Evolutionary conservation across 2,888 invertebrate species (phyloP), one percentile per base, ranked within the genome.

Genomic region (Cantharis rufa): DNA sequence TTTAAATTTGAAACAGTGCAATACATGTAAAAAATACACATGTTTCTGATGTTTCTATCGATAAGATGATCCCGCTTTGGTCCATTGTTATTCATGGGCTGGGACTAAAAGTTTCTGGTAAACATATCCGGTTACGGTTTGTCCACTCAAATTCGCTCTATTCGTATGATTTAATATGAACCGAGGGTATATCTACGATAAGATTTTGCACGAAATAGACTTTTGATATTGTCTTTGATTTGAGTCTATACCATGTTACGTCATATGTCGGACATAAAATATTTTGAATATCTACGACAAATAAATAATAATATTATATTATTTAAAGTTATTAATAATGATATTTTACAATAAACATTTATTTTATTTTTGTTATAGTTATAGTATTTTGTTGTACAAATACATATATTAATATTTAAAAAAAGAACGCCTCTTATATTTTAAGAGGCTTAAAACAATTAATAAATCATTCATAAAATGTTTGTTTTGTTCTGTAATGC

Each of bases 21-120:
- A 75, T 74, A 76, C 71, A 74, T 73, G 75, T 79, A 76, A 73
- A 80, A 79, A 74, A 75, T 76, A 74, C 80, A 80, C 80, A 80
- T 78, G 79, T 77, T 79, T 75, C 66, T 73, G 82, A 82, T 82
- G 62, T 72, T 78, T 75, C 69, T 72, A 32, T 71, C 69, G 82
- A 82, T 82, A 82, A 82, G 82, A 81, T 79, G 81, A 80, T 81
- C 77, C 71, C 76, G 76, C 75, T 74, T 79, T 18, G 71, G 64
- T 28, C 73, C 82, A 83, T 84, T 84, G 83, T 82, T 84, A 84
- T 84, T 84, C 84, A 84, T 84, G 84, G 83, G 80, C 76, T 82
- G 84, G 84, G 84, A 84, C 80, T 82, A 75, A 81, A 80, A 80
- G 80, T 80, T 82, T 81, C 82, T 81, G 82, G 82, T 82, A 84